phyloP scores from a whole-genome alignment of 2,888 invertebrate species.

The Archaeoteleia sp. region DNA sequence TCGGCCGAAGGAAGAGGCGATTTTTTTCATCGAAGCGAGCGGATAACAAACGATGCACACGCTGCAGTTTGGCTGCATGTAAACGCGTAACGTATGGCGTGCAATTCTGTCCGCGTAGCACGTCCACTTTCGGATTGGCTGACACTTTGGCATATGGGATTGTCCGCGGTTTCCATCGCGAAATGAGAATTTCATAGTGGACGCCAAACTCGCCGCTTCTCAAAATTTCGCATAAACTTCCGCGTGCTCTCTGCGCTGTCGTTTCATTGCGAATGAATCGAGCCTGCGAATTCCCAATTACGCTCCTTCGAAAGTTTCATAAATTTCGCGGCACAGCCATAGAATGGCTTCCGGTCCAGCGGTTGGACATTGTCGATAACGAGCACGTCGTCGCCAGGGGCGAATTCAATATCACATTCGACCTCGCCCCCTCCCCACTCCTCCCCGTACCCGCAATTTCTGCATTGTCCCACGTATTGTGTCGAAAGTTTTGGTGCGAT shows the following conservation, averaged over 20 bases:
- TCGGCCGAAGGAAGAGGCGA: neutral
- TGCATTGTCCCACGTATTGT: constrained; percentile 62
- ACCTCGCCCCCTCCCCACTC: constrained; percentile 55
- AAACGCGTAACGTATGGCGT: constrained; percentile 61
- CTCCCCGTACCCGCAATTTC: constrained; percentile 6
- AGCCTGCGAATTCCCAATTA: constrained; percentile 31
- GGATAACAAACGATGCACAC: constrained; percentile 44
- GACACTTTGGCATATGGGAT: constrained; percentile 64
- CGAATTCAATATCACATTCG: constrained; percentile 71
- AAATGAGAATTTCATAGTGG: constrained; percentile 64
- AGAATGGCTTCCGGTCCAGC: constrained; percentile 73
- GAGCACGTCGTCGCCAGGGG: constrained; percentile 41
- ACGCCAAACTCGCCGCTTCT: constrained; percentile 14
- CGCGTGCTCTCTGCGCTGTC: constrained; percentile 8
- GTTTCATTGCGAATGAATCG: constrained; percentile 36
- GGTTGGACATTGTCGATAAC: constrained; percentile 67
- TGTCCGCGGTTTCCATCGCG: constrained; percentile 60
- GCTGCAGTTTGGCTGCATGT: constrained; percentile 38
- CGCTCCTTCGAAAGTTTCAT: constrained; percentile 63
- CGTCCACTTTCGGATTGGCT: constrained; percentile 63
- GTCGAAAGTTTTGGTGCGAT: constrained; percentile 70
- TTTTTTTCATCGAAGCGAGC: constrained; percentile 13
- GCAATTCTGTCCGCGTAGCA: constrained; percentile 60
- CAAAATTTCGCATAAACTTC: constrained; percentile 15
- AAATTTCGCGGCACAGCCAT: constrained; percentile 67